These are phyloP conservation scores for Drosophila busckii DNA, from an alignment of 1,140 invertebrate genomes.

Conservation along the genomic window DNA sequence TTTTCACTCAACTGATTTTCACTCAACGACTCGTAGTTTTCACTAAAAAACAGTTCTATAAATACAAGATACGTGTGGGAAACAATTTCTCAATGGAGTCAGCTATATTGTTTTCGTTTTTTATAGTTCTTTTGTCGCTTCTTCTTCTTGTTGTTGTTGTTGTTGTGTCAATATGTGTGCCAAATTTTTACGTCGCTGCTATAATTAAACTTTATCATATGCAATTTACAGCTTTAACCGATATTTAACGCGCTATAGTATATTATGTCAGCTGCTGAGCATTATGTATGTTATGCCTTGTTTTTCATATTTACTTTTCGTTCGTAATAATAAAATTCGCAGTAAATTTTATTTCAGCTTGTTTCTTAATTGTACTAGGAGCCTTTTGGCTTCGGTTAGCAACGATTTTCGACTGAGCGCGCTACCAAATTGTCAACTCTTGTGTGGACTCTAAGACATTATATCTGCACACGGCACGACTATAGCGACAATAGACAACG, in stretches of 20 bases:
- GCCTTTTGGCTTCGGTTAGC: conserved; percentile 68
- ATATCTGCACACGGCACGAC: conserved; percentile 70
- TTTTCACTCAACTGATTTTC: conserved; percentile 8
- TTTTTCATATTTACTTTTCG: conserved; percentile 62
- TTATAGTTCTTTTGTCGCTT: background rate
- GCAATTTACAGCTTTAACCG: conserved; percentile 39
- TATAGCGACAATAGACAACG: conserved; percentile 28
- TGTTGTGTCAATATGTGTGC: conserved; percentile 51
- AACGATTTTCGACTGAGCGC: conserved; percentile 75
- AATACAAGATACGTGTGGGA: conserved; percentile 52
- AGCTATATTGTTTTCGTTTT: conserved; percentile 28
- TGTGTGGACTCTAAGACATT: conserved; percentile 28
- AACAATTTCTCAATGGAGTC: conserved; percentile 52
- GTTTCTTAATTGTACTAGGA: conserved; percentile 43
- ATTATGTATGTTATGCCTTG: background rate
- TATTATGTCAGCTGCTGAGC: background rate
- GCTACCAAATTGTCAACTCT: conserved; percentile 51
- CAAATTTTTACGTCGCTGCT: conserved; percentile 53
- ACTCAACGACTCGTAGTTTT: no score
- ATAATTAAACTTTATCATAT: conserved; percentile 54
- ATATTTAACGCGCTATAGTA: conserved; percentile 30
- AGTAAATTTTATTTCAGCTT: conserved; percentile 50
- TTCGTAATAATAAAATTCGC: conserved; percentile 67
- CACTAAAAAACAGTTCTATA: conserved; percentile 59
- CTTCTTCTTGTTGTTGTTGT: background rate